Evolutionary conservation across 2,888 invertebrate genomes (phyloP).

Genomic region (Linnaemya tessellans): DNA sequence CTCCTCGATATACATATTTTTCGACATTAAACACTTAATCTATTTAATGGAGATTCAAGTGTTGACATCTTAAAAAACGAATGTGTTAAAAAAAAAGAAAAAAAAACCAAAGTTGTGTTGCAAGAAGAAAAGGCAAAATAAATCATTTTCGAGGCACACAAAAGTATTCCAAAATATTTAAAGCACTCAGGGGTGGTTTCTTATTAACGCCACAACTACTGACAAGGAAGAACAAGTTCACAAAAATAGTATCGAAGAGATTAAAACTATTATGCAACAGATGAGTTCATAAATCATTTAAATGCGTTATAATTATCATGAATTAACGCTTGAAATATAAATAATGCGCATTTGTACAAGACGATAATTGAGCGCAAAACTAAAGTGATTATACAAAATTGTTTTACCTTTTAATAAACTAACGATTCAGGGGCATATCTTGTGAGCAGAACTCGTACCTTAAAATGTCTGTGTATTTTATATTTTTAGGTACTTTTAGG

Average conservation of each 20-base stretch:
- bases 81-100: slow-evolving; percentile 44
- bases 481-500: slow-evolving; percentile 6
- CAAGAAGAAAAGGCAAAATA: slow-evolving; percentile 28
- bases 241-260: neutral
- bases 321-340: slow-evolving; percentile 59
- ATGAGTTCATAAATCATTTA: slow-evolving; percentile 73
- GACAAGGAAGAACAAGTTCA: slow-evolving; percentile 17
- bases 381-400: slow-evolving; percentile 37
- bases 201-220: slow-evolving; percentile 25
- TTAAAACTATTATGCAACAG: slow-evolving; percentile 58
- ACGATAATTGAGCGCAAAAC: slow-evolving; percentile 3
- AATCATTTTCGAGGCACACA: slow-evolving; percentile 49
- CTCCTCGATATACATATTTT: neutral
- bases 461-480: neutral
- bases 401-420: slow-evolving; percentile 50
- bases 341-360: slow-evolving; percentile 42
- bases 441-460: neutral
- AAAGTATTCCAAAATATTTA: slow-evolving; percentile 1
- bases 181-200: slow-evolving; percentile 58
- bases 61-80: slow-evolving; percentile 60
- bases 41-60: slow-evolving; percentile 44
- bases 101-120: slow-evolving; percentile 24
- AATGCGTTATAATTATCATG: slow-evolving; percentile 72
- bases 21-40: slow-evolving; percentile 9
- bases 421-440: slow-evolving; percentile 28